These are phyloP conservation scores for Lepidocyrtinus sp. DNA, from an alignment of 2,888 invertebrate genomes.

Conservation along the genomic window DNA sequence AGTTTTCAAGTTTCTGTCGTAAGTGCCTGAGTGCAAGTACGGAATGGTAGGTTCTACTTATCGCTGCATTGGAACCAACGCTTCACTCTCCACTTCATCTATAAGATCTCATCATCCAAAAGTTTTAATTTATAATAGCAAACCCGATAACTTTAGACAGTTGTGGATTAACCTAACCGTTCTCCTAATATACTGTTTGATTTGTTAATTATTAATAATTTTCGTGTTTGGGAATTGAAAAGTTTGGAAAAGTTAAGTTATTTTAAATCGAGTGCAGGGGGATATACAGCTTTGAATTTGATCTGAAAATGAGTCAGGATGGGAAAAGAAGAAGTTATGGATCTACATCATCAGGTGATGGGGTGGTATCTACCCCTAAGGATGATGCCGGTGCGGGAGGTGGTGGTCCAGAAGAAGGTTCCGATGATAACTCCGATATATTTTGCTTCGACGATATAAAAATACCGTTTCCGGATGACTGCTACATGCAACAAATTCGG, in stretches of 20 bases:
- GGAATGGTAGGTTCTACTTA: slow-evolving; percentile 52
- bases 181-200: neutral
- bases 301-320: slow-evolving; percentile 50
- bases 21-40: slow-evolving; percentile 36
- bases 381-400: neutral
- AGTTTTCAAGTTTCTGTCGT: neutral
- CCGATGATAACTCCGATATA: slow-evolving; percentile 32
- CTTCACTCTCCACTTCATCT: slow-evolving; percentile 6
- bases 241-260: too few relatives aligned
- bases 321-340: slow-evolving; percentile 43
- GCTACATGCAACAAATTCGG: slow-evolving; percentile 66
- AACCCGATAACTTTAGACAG: slow-evolving; percentile 37
- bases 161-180: slow-evolving; percentile 13
- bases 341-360: slow-evolving; percentile 30
- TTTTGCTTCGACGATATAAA: slow-evolving; percentile 55
- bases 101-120: slow-evolving; percentile 42
- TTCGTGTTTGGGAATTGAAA: too few relatives aligned
- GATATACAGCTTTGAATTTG: too few relatives aligned
- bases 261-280: too few relatives aligned
- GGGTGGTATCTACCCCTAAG: neutral
- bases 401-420: neutral
- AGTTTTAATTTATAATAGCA: slow-evolving; percentile 50
- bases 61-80: slow-evolving; percentile 19
- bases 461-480: slow-evolving; percentile 62
- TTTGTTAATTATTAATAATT: too few relatives aligned